Conservation (phyloP, 2,888 invertebrate genomes). For the Candidula unifasciata region DNA sequence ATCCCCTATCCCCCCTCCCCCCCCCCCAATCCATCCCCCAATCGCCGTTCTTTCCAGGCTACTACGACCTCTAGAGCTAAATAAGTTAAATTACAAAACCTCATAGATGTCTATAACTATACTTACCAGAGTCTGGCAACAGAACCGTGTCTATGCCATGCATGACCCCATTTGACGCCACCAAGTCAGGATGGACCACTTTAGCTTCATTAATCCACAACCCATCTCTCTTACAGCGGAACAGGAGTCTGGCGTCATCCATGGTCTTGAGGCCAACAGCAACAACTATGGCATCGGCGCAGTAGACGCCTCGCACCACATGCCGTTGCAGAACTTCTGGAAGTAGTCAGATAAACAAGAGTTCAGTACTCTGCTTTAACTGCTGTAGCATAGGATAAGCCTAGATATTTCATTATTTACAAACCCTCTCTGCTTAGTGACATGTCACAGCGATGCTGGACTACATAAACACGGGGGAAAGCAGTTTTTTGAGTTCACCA, state of each 20-base stretch:
- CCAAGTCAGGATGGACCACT: conserved; percentile 76
- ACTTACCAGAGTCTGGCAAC: conserved; percentile 79
- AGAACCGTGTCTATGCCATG: conserved; percentile 79
- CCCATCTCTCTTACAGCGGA: conserved; percentile 79
- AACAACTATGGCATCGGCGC: conserved; percentile 79
- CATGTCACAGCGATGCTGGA: too few species aligned
- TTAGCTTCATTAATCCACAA: conserved; percentile 77
- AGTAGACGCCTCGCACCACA: conserved; percentile 78
- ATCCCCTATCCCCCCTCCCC: too few species aligned
- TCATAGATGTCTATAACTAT: background rate
- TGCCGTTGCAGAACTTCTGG: conserved; percentile 79
- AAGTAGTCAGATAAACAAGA: background rate
- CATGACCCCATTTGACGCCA: conserved; percentile 79
- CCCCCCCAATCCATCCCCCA: too few species aligned
- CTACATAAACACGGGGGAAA: background rate
- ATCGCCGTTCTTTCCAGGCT: too few species aligned
- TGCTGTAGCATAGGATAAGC: too few species aligned
- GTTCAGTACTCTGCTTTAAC: too few species aligned
- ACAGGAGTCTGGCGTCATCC: conserved; percentile 75
- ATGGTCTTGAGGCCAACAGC: conserved; percentile 77
- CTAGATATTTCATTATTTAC: too few species aligned
- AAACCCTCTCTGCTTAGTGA: too few species aligned
- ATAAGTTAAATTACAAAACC: too few species aligned
- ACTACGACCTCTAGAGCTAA: too few species aligned
- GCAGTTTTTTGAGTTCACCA: too few species aligned